These are phyloP conservation scores for Rhopalosiphum nymphaeae DNA, from an alignment of 2,888 invertebrate genomes.

Conservation along the genomic window DNA sequence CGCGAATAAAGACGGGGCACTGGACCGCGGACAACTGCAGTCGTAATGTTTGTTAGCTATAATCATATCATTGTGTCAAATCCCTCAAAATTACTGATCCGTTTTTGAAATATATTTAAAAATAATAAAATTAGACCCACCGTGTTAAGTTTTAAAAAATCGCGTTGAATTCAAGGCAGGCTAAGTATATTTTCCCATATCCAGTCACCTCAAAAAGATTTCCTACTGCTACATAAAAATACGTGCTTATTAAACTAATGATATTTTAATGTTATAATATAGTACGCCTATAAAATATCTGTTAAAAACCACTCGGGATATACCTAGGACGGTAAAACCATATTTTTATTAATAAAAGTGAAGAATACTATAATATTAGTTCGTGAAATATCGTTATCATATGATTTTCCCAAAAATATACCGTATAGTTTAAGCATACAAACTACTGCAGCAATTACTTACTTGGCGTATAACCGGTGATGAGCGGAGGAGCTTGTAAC, in stretches of 20 bases:
- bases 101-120: neutral
- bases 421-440: no score
- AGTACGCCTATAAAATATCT: neutral
- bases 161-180: neutral
- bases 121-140: neutral
- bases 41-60: neutral
- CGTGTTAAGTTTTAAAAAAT: neutral
- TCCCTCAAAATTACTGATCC: neutral
- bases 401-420: neutral
- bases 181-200: neutral
- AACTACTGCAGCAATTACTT: neutral
- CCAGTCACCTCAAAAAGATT: neutral
- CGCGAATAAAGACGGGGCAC: neutral
- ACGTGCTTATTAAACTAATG: neutral
- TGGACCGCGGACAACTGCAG: neutral
- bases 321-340: neutral
- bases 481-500: slow-evolving; percentile 38
- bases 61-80: neutral
- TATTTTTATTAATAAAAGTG: no score
- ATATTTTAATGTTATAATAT: neutral
- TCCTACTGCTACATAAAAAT: neutral
- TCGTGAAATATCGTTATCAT: no score
- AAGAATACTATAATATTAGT: no score
- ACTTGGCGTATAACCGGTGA: slow-evolving; percentile 56
- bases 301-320: neutral